Percentiles rank a stretch among this genome's conserved stretches.
These are phyloP conservation scores for Empis stercorea DNA, from an alignment of 2,888 invertebrate genomes.

Conservation along the genomic window DNA sequence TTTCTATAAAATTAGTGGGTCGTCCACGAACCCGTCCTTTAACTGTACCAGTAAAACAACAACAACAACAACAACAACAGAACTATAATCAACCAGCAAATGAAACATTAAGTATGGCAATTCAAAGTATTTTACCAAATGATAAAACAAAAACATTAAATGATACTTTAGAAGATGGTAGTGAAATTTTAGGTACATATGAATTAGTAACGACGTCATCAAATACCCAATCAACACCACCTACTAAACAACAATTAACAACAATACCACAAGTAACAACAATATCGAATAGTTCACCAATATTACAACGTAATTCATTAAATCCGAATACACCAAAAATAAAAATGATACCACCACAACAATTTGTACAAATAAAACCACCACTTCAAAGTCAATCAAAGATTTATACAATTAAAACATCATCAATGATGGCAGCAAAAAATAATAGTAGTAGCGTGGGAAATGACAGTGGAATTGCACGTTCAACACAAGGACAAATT, in stretches of 20 bases:
- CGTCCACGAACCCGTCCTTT: slow-evolving; percentile 36
- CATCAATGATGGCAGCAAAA: slow-evolving; percentile 12
- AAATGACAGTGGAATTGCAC: slow-evolving; percentile 7
- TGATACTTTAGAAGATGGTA: slow-evolving; percentile 12
- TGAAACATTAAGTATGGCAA: slow-evolving; percentile 33
- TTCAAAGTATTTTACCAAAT: slow-evolving; percentile 30
- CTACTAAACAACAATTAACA: slow-evolving; percentile 7
- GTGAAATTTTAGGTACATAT: slow-evolving; percentile 20
- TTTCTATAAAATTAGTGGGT: slow-evolving; percentile 37
- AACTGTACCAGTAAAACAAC: slow-evolving; percentile 3
- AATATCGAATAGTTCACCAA: neutral
- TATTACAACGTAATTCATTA: neutral
- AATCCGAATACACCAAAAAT: slow-evolving; percentile 25
- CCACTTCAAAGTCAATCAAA: slow-evolving; percentile 25
- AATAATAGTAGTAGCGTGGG: slow-evolving; percentile 4
- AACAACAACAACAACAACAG: slow-evolving; percentile 20
- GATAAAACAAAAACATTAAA: slow-evolving; percentile 15
- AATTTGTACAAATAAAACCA: slow-evolving; percentile 33
- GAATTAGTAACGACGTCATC: slow-evolving; percentile 19
- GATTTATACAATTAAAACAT: slow-evolving; percentile 30
- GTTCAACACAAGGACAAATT: slow-evolving; percentile 11
- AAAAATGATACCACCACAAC: slow-evolving; percentile 33
- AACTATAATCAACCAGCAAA: slow-evolving; percentile 17
- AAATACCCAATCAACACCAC: slow-evolving; percentile 15
- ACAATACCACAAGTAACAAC: slow-evolving; percentile 3